Evolutionary conservation across 2,888 invertebrate species (phyloP).

Genomic region (Leptinotarsa peninsularis): DNA sequence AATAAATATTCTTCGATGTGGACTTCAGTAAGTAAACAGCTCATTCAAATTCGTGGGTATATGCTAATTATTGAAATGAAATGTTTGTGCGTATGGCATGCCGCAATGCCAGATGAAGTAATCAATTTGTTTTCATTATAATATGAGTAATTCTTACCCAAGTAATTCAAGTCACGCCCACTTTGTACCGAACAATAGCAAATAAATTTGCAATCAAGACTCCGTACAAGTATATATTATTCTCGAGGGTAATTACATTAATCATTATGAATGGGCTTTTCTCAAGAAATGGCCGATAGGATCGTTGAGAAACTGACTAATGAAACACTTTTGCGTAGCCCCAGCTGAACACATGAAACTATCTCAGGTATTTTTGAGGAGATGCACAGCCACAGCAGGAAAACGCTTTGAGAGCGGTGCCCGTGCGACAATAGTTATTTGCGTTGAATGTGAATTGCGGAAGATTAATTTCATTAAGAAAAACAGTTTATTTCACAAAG

Average conservation of each 20-base stretch:
- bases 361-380: neutral
- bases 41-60: neutral
- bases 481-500: too few relatives aligned
- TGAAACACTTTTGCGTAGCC: neutral
- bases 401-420: too few relatives aligned
- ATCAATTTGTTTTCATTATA: slow-evolving; percentile 27
- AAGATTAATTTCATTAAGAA: too few relatives aligned
- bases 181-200: slow-evolving; percentile 22
- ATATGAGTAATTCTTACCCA: slow-evolving; percentile 24
- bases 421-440: too few relatives aligned
- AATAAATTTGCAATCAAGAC: slow-evolving; percentile 28
- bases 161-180: slow-evolving; percentile 26
- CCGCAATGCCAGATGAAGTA: slow-evolving; percentile 18
- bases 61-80: slow-evolving; percentile 9
- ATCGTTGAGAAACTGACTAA: neutral
- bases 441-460: too few relatives aligned
- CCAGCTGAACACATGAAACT: neutral
- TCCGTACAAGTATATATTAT: slow-evolving; percentile 5
- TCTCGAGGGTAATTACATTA: slow-evolving; percentile 4
- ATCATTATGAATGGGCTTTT: slow-evolving; percentile 10
- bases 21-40: neutral
- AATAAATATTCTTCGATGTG: neutral
- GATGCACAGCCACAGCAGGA: too few relatives aligned
- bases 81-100: slow-evolving; percentile 13
- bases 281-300: slow-evolving; percentile 11